Evolutionary conservation across 1,140 invertebrate genomes (phyloP), one percentile per base, ranked within the genome.

Genomic region (Pygmarrhopalites habei): DNA sequence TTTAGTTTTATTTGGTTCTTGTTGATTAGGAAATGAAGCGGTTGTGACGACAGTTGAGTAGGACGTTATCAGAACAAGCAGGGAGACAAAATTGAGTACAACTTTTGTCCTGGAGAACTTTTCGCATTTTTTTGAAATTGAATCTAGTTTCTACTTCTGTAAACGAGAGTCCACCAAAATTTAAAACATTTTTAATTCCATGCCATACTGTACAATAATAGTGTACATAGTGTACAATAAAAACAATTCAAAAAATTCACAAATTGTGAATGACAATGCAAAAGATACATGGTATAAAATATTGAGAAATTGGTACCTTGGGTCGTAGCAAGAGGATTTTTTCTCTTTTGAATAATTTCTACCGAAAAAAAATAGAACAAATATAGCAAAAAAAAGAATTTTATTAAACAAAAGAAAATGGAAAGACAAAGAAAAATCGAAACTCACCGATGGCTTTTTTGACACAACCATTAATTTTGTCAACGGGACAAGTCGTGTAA

Each of bases 1-100:
- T 51, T 67, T 68, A 1, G 70, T 72, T 59, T 59, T 70, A 43
- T 72, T 72, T 28, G 70, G 70, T 21, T 61, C 57, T 1, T 44
- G 30, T 44, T 72, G 70, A 55, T 70, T 72, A 5, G 70, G 70
- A 58, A 70, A 72, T 17, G 30, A 25, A 25, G 70, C 70, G 0
- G 65, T 23, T 17, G 58, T 70, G 17, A 70, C 65, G 1, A 70
- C 62, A 35, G 49, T 53, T n/a, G 60, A 46, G 56, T 70, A 70
- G 26, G 64, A 64, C 1, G 68, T 70, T 35, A n/a, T 70, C 68
- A 49, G 58, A 60, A 39, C 68, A 70, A 15, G 65, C 64, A 17
- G 69, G 66, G 1, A 68, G 23, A 30, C 66, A 70, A 29, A 65
- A 61, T 44, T 70, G 62, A 17, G 58, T 60, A 39, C 68, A 70